phyloP scores from a whole-genome alignment of 2,888 invertebrate species.

The Alsophila aescularia region DNA sequence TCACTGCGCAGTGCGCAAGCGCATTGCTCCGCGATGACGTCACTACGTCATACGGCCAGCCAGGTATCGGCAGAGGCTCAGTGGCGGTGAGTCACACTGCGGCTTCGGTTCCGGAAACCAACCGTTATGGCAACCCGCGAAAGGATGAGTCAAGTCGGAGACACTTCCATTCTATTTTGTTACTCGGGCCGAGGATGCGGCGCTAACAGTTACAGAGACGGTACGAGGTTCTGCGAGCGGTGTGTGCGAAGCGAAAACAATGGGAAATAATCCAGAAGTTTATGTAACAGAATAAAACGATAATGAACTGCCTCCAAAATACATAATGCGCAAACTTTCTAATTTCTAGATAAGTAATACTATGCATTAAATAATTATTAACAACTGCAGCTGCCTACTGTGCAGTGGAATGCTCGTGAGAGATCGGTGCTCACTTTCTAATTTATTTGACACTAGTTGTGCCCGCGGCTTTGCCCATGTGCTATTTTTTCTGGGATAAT shows the following conservation, averaged over 20 bases:
- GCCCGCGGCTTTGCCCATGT: too few relatives aligned
- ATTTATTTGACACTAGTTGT: constrained; percentile 45
- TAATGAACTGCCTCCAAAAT: not conserved
- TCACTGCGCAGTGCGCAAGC: constrained; percentile 47
- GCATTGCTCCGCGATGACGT: constrained; percentile 66
- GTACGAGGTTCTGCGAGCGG: not conserved
- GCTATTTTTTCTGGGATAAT: too few relatives aligned
- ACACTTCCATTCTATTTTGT: constrained; percentile 43
- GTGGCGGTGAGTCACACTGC: constrained; percentile 36
- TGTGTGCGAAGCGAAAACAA: not conserved
- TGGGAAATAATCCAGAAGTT: not conserved
- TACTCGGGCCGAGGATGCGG: constrained; percentile 22
- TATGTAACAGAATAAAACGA: not conserved
- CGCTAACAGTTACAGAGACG: constrained; percentile 25
- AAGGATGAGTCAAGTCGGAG: constrained; percentile 40
- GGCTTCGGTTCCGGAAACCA: constrained; percentile 48
- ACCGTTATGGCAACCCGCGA: constrained; percentile 34
- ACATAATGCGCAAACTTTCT: not conserved
- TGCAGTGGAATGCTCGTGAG: not conserved
- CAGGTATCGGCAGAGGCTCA: constrained; percentile 22
- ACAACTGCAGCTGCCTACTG: not conserved
- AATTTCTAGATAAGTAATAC: not conserved
- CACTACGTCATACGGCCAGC: constrained; percentile 42
- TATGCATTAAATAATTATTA: not conserved
- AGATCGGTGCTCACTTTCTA: constrained; percentile 45